phyloP scores from a whole-genome alignment of 1,140 invertebrate genomes.

The Stegodyphus dumicola region DNA sequence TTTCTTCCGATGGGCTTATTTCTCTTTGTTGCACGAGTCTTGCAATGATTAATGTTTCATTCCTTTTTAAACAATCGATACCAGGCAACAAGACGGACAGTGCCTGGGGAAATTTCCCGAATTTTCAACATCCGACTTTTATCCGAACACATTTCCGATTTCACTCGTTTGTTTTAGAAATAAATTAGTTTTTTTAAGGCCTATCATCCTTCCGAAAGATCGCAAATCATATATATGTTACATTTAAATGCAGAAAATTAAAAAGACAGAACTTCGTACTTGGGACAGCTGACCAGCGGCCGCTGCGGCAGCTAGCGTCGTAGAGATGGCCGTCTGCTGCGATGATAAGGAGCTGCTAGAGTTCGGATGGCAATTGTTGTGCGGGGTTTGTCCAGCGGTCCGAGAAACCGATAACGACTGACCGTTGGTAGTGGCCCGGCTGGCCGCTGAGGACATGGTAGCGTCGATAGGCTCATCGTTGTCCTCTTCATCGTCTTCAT shows the following conservation, averaged over 20 bases:
- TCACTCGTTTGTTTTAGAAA: too few species aligned
- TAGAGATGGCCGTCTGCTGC: constrained; percentile 58
- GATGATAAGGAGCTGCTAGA: constrained; percentile 31
- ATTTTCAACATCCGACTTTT: too few species aligned
- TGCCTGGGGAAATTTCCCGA: too few species aligned
- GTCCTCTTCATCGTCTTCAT: constrained; percentile 38
- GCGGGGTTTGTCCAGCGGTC: constrained; percentile 63
- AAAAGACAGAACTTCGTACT: background rate
- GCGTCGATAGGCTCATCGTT: constrained; percentile 68
- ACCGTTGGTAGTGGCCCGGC: constrained; percentile 68
- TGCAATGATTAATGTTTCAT: too few species aligned
- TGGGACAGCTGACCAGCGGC: constrained; percentile 73
- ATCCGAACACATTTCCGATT: too few species aligned
- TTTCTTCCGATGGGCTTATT: too few species aligned
- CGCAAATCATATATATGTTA: background rate
- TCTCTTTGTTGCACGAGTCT: too few species aligned
- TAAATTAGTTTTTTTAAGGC: too few species aligned
- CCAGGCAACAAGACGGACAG: too few species aligned
- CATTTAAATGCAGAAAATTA: background rate
- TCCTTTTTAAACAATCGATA: too few species aligned
- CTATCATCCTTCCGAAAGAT: background rate
- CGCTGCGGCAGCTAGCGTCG: constrained; percentile 75
- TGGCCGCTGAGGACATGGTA: constrained; percentile 72
- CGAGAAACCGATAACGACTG: constrained; percentile 31
- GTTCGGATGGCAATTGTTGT: constrained; percentile 68